Conservation (phyloP, 2,888 invertebrate genomes). For the Napeogenes inachia region DNA sequence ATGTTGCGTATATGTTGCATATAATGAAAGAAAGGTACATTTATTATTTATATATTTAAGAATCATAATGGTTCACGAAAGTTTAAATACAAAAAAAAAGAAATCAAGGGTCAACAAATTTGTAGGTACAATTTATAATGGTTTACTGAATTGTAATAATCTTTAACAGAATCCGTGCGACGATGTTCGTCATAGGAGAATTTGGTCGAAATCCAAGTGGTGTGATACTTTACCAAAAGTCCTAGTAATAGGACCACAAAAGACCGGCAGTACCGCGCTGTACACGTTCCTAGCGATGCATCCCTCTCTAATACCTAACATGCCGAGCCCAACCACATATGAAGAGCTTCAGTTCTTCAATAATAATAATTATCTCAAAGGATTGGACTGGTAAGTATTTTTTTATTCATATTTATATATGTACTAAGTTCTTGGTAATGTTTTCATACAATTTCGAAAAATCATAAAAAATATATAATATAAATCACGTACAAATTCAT, state of each 20-base stretch:
- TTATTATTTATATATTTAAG: too few relatives aligned
- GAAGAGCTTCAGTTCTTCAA: slow-evolving; percentile 99
- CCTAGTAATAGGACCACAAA: slow-evolving; percentile 98
- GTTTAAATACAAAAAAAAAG: too few relatives aligned
- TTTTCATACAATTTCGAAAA: too few relatives aligned
- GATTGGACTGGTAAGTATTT: slow-evolving; percentile 93
- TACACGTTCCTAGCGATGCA: slow-evolving; percentile 98
- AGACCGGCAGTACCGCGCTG: slow-evolving; percentile 98
- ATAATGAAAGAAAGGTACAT: too few relatives aligned
- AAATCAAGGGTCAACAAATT: too few relatives aligned
- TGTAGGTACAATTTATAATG: neutral
- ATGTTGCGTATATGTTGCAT: too few relatives aligned
- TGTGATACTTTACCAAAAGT: slow-evolving; percentile 95
- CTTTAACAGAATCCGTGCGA: slow-evolving; percentile 90
- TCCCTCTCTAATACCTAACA: slow-evolving; percentile 92
- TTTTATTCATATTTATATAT: too few relatives aligned
- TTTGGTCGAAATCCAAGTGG: slow-evolving; percentile 96
- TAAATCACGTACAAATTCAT: too few relatives aligned
- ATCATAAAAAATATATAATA: too few relatives aligned
- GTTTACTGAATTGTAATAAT: slow-evolving; percentile 1
- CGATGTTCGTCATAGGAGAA: slow-evolving; percentile 93
- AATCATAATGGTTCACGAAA: too few relatives aligned
- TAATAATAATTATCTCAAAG: slow-evolving; percentile 96
- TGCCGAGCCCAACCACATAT: slow-evolving; percentile 93
- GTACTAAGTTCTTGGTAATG: too few relatives aligned